Evolutionary conservation across 1,140 invertebrate genomes (phyloP), one percentile per base, ranked within the genome.

Genomic region (Pseudomyrmex dendroicus): DNA sequence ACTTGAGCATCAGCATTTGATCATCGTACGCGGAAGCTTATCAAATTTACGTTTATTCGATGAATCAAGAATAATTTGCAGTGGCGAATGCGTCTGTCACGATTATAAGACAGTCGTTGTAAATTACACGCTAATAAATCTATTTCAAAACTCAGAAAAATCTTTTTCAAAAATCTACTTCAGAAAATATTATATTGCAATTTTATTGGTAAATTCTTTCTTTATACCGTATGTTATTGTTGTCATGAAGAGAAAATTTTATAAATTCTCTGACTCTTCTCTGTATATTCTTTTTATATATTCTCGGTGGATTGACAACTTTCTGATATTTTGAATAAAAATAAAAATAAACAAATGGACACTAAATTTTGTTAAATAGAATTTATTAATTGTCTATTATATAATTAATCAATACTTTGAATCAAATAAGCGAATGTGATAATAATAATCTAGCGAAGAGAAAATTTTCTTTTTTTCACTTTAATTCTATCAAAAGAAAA

Each of bases 311-410:
- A 10, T 13, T 54, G 13, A 2, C n/a, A 20, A 7, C 15, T 17
- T 2, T 22, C 12, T 46, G 46, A 48, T 17, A 12, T 1, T 2
- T 7, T 17, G 10, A 78, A 17, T 25, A n/a, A n/a, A 8, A 10
- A 54, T 9, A 67, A 56, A 67, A 22, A 64, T 77, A 66, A 35
- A 35, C 57, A 35, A 82, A 73, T 17, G 57, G 50, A 73, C 12
- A 1, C 15, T 73, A 61, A 25, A 73, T 22, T 73, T n/a, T 10
- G 9, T 2, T 1, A 48, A 20, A 57, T 15, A 20, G 3, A 35
- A 15, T 9, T 17, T 20, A 13, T 70, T 25, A 25, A 25, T 25
- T 25, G 15, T 73, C 0, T 35, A 15, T 17, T 73, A 59, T 59
- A n/a, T 3, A 2, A 57, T 44, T 72, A 13, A 2, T 56, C 13